A percentile compares a stretch with the other conserved stretches of the same genome.
Conservation (phyloP, 2,888 invertebrate genomes). For the Syrista parreyssii region DNA sequence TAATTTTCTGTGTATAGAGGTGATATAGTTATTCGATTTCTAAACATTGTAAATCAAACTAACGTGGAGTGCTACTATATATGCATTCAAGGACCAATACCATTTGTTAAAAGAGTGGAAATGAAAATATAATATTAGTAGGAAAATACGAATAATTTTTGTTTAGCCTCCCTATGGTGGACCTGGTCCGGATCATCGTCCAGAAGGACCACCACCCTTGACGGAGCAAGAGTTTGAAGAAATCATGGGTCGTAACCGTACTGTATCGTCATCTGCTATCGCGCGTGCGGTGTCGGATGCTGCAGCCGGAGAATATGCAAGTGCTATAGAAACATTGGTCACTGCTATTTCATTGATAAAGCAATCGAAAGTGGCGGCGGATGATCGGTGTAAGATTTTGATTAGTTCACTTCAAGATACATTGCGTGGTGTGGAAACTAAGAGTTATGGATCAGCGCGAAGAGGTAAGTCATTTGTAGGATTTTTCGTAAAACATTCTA, state of each 20-base stretch:
- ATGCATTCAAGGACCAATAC: not conserved
- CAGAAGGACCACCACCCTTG: conserved; percentile 75
- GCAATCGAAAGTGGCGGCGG: conserved; percentile 94
- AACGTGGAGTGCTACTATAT: not conserved
- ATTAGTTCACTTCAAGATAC: conserved; percentile 98
- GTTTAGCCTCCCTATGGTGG: conserved; percentile 71
- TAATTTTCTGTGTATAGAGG: not conserved
- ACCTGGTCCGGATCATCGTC: conserved; percentile 68
- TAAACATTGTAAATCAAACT: not conserved
- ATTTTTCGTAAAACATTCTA: not conserved
- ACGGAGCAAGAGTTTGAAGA: conserved; percentile 98
- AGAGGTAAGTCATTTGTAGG: conserved; percentile 69
- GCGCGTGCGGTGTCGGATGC: conserved; percentile 97
- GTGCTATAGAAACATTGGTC: conserved; percentile 97
- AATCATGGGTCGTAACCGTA: conserved; percentile 96
- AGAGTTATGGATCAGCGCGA: conserved; percentile 87
- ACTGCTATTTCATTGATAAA: conserved; percentile 99
- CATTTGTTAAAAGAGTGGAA: not conserved
- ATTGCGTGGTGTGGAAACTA: conserved; percentile 95
- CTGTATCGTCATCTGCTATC: conserved; percentile 97
- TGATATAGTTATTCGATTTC: not conserved
- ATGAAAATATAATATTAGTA: not conserved
- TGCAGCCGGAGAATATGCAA: conserved; percentile 96
- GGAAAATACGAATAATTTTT: conserved; percentile 6
- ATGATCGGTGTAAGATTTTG: conserved; percentile 97